phyloP scores from a whole-genome alignment of 2,113 vertebrate species.

The Mirounga angustirostris region DNA sequence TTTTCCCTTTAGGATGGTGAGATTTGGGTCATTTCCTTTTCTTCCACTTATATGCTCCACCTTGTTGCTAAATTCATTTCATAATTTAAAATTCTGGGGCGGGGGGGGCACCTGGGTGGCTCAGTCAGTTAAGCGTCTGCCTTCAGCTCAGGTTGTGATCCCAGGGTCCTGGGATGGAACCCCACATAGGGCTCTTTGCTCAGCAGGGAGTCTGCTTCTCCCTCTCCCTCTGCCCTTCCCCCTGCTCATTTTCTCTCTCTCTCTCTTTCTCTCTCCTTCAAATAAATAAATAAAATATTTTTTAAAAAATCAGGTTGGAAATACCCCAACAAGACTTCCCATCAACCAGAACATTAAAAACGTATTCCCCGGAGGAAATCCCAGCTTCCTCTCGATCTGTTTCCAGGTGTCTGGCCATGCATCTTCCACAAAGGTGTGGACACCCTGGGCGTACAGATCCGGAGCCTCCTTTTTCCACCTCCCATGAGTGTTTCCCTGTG shows the following conservation, averaged over 20 bases:
- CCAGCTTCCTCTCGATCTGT: not conserved
- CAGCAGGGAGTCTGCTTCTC: not conserved
- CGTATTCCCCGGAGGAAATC: not conserved
- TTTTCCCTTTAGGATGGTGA: not conserved
- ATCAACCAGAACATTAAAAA: not conserved
- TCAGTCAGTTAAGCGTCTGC: not conserved
- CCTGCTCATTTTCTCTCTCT: not conserved
- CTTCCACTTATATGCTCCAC: not conserved
- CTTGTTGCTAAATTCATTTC: not conserved
- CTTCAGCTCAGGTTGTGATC: not conserved
- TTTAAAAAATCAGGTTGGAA: not conserved
- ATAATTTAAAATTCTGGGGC: not conserved
- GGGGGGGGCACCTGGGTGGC: not conserved
- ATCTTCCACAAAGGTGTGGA: rapidly evolving
- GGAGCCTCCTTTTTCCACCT: not conserved
- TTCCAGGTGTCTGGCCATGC: not conserved
- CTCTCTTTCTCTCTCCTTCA: not conserved
- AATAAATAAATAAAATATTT: too few species aligned
- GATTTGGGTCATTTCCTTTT: not conserved
- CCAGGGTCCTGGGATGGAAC: not conserved
- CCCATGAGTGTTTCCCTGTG: not conserved
- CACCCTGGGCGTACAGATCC: rapidly evolving
- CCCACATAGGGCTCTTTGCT: not conserved
- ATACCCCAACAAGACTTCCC: not conserved
- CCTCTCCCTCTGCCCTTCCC: too few species aligned